Conservation (phyloP, 2,113 vertebrate genomes). For the Panthera leo region DNA sequence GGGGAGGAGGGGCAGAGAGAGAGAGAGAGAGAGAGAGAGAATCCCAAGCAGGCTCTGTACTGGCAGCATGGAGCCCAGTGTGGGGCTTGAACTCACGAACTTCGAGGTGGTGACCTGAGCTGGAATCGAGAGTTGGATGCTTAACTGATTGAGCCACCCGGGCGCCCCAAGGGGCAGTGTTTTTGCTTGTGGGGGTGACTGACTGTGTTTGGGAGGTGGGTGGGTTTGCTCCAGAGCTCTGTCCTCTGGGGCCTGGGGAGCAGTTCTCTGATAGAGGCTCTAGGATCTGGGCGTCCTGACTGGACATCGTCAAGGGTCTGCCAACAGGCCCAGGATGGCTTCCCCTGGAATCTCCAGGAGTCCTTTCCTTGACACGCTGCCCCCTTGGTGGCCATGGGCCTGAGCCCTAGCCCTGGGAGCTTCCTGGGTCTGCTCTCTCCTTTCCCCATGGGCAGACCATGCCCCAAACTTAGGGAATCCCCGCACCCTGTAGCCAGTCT, state of each 20-base stretch:
- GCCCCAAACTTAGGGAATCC: neutral
- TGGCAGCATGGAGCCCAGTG: too few species aligned
- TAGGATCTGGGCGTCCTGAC: neutral
- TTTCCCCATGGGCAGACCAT: neutral
- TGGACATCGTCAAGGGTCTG: neutral
- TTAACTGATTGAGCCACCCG: too few species aligned
- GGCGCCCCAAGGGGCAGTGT: neutral
- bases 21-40: too few species aligned
- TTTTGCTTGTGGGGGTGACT: neutral
- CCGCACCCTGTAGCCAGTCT: neutral
- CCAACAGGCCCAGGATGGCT: neutral
- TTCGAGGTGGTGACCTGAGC: too few species aligned
- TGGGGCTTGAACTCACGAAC: too few species aligned
- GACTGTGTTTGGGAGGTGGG: neutral
- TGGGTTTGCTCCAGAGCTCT: neutral
- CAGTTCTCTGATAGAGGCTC: neutral
- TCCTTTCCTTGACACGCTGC: neutral
- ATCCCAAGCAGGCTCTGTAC: too few species aligned
- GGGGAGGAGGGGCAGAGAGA: too few species aligned
- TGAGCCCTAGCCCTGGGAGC: neutral
- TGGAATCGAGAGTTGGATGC: too few species aligned
- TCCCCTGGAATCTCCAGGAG: neutral
- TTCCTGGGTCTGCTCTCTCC: neutral
- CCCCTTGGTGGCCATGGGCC: neutral
- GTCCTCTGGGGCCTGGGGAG: neutral